A percentile compares a stretch with the other conserved stretches of the same genome.
Conservation (phyloP, 1,140 invertebrate species). For the Tenebrio molitor region DNA sequence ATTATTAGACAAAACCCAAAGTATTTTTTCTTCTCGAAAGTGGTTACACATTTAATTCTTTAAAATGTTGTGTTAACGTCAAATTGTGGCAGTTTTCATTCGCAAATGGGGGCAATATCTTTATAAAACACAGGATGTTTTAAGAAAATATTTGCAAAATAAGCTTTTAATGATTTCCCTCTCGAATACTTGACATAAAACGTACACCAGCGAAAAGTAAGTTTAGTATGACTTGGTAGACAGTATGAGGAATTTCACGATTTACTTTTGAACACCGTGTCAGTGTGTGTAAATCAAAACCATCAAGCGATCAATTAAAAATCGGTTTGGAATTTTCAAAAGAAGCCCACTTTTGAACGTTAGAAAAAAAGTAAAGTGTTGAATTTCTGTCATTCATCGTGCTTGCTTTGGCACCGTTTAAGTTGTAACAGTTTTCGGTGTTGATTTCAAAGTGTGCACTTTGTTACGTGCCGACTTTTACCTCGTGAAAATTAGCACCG, state of each 20-base stretch:
- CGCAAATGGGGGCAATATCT: background rate
- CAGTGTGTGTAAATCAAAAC: no score
- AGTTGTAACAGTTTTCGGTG: background rate
- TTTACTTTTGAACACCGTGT: no score
- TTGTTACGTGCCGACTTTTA: background rate
- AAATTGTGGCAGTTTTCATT: constrained; percentile 10
- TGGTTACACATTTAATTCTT: no score
- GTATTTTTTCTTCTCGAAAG: no score
- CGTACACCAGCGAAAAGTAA: no score
- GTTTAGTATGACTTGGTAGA: no score
- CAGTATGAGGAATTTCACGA: no score
- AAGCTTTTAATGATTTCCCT: background rate
- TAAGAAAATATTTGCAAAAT: constrained; percentile 12
- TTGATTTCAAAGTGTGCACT: constrained; percentile 18
- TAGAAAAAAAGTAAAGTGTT: background rate
- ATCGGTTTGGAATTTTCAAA: background rate
- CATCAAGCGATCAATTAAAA: no score
- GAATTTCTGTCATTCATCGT: constrained; percentile 19
- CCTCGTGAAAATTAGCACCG: background rate
- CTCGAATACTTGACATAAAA: background rate
- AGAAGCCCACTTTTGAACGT: background rate
- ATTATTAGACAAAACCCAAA: no score
- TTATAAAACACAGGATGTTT: constrained; percentile 17
- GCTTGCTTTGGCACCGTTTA: constrained; percentile 20
- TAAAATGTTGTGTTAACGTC: background rate